Conservation (phyloP, 2,888 invertebrate genomes). For the Amitus sp. region DNA sequence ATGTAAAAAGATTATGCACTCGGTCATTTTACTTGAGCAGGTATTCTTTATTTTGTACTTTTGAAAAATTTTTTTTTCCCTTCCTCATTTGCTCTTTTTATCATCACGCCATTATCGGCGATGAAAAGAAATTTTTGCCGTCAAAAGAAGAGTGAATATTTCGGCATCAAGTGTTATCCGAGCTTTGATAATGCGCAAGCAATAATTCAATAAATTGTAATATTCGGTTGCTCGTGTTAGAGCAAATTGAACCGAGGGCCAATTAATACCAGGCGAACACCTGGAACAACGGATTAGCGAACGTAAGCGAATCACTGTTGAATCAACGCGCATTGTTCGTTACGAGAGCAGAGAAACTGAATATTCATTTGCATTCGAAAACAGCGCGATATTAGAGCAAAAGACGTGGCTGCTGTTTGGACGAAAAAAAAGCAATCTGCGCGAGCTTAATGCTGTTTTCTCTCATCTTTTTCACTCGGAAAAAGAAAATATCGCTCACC, state of each 20-base stretch:
- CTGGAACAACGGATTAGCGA: conserved; percentile 25
- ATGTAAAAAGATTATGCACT: no score
- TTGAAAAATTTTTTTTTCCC: no score
- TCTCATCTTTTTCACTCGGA: neutral
- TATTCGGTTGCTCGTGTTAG: neutral
- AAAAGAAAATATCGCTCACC: neutral
- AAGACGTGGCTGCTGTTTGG: no score
- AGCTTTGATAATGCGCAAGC: neutral
- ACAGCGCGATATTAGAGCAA: neutral
- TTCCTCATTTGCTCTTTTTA: no score
- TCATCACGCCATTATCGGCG: no score
- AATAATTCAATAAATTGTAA: conserved; percentile 1
- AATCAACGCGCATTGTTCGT: conserved; percentile 19
- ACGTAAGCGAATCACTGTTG: conserved; percentile 21
- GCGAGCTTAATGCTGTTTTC: no score
- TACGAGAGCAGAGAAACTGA: neutral
- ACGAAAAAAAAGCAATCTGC: no score
- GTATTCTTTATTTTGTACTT: no score
- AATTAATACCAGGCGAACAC: conserved; percentile 29
- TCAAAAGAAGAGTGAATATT: no score
- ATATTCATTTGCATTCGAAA: neutral
- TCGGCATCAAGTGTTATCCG: no score
- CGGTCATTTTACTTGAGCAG: no score
- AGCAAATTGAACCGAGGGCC: conserved; percentile 24
- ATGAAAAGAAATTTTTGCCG: no score